Evolutionary conservation across 2,888 invertebrate genomes (phyloP), one percentile per base, ranked within the genome.

Genomic region (Deilephila elpenor): DNA sequence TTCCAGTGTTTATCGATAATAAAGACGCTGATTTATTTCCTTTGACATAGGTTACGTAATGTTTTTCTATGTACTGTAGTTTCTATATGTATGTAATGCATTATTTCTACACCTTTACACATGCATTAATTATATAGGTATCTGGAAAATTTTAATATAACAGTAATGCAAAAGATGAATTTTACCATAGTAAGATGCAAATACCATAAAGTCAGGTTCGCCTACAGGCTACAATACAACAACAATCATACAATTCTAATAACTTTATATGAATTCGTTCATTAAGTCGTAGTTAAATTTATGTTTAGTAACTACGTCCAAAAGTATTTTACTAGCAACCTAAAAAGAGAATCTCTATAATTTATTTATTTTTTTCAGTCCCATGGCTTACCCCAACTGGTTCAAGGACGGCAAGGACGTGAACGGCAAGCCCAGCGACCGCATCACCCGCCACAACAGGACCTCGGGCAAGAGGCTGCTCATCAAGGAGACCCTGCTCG

Each of bases 381-480:
- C 93, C 1, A 79, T 91, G 29, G 90, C 89, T 1, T 83, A 84
- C 73, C 90, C 91, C 0, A 87, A 88, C 76, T 93, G 92, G 91
- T 91, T 77, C 85, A 92, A 92, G 77, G 89, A 91, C 67, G 89
- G 88, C 0, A 86, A 85, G 61, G 79, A 87, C 73, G 83, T 86
- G 7, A 89, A 91, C 83, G 87, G 87, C 56, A 74, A 80, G 4
- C 84, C 86, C 0, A 72, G 73, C 0, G 76, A 75, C 73, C 87
- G 93, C 5, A 83, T 93, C 20, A 93, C 93, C 8, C 79, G 89
- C 1, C 82, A 92, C 86, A 93, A 93, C 86, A 86, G 89, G 73
- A 91, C 90, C 62, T 86, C 84, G 1, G 91, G 93, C 60, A 91
- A 90, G 74, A 78, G 93, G 0, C 88, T 93, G 37, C 83, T 92